Base-by-base conservation (phyloP, 1,140 invertebrate genomes). In the Antheraea pernyi region DNA sequence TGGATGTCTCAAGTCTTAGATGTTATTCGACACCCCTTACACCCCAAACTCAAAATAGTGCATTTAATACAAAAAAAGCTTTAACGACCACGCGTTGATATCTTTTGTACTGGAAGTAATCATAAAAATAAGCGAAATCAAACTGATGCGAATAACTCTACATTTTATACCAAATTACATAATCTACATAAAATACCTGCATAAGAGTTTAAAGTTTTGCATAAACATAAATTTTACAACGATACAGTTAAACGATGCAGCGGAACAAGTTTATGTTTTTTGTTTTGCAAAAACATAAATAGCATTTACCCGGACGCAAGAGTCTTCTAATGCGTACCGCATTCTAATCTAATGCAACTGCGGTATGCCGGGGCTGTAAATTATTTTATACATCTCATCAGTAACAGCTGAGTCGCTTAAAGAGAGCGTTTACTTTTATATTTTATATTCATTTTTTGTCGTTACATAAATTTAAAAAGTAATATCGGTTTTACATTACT, bases 41-140 rank as follows among this genome's bases (percentile, higher is more conserved):
- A n/a, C n/a, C n/a, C n/a, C n/a, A n/a, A n/a, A 39, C 9, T 42
- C 39, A 42, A 42, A 42, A 42, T 42, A 7, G 46, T 53, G 13
- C 9, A n/a, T 16, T 53, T 53, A 53, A 1, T 6, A n/a, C 16
- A 53, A 53, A 53, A 16, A 13, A 53, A 53, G 22, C 4, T 30
- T 30, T 10, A 53, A 53, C 16, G 7, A 59, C 66, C 70, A 61
- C 70, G 59, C 22, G 70, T 72, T 72, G 62, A 72, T 68, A 66
- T 72, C 70, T 72, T 72, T 68, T 60, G 53, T 53, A 53, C 46
- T 53, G 46, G 16, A 13, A 5, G 11, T 16, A 16, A 16, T 42
- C 39, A 42, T 16, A 53, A 6, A 53, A 6, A 53, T 13, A 53
- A 53, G 5, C 16, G 0, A 16, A 53, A 53, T 53, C 8, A 53